These are phyloP conservation scores for Omphaloscelis lunosa DNA, from an alignment of 2,888 invertebrate species.

Conservation along the genomic window DNA sequence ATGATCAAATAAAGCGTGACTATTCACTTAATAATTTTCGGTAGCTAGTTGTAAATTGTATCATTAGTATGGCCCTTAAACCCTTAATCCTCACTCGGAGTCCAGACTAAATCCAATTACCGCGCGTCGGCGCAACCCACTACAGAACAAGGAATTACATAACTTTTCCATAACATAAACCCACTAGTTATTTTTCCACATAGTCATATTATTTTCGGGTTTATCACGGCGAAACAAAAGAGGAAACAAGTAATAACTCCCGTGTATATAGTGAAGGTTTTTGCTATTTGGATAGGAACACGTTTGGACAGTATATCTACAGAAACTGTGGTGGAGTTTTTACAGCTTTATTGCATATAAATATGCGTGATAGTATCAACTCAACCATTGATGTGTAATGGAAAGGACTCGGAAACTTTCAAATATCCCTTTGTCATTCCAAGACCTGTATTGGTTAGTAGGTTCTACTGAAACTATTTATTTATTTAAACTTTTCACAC, in stretches of 20 bases:
- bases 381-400: not conserved
- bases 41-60: conserved; percentile 71
- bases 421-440: not conserved
- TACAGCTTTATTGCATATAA: conserved; percentile 11
- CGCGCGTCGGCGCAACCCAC: conserved; percentile 64
- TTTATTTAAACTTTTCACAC: no score
- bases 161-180: conserved; percentile 40
- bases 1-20: conserved; percentile 59
- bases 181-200: conserved; percentile 47
- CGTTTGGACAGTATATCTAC: conserved; percentile 17
- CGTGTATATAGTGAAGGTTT: conserved; percentile 45
- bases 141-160: conserved; percentile 68
- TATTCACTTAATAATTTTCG: conserved; percentile 67
- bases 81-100: conserved; percentile 84
- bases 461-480: not conserved
- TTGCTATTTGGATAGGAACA: conserved; percentile 56
- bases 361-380: conserved; percentile 1
- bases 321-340: conserved; percentile 21
- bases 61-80: conserved; percentile 81
- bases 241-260: conserved; percentile 46
- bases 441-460: not conserved
- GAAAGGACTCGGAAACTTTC: not conserved
- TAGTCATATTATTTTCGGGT: conserved; percentile 52
- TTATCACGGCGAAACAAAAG: conserved; percentile 51
- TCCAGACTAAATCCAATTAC: conserved; percentile 89